Base-by-base conservation (phyloP, 2,797 vertebrate species). In the Eulemur mongoz region DNA sequence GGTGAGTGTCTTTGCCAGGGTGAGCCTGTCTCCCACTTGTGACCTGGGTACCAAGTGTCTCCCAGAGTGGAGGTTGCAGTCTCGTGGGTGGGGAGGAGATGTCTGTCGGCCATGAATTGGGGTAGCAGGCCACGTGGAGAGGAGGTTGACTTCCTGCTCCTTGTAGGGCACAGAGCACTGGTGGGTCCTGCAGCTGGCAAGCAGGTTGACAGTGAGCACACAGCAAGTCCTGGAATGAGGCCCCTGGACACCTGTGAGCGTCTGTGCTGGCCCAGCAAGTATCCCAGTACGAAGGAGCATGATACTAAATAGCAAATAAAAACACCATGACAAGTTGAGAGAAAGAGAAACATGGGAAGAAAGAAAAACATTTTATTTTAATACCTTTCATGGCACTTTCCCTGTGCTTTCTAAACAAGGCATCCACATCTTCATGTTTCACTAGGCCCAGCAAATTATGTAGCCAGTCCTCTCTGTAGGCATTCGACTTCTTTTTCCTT, bases 401-500 rank as follows among this genome's bases (percentile, higher is more conserved):
- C 40, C 25, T 15, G 8, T 63, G 22, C 30, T 75, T 92, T 93
- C 67, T 78, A 52, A 96, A 83, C 32, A 88, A 84, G 20, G 32
- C 13, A 20, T 5, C 18, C 15, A 13, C 35, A n/a, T 90, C 65
- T 95, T 94, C 45, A 27, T 48, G 87, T 95, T 87, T 94, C 27
- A 85, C 1, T 65, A 17, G 48, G 14, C 38, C 72, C 82, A 76
- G 35, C 17, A 91, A 81, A 85, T 96, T 83, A 87, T 63, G 7
- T 65, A 63, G 45, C 69, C 6, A 0, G 22, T 43, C 32, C 52
- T 67, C 14, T 79, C 54, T 91, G 27, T 76, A 65, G 69, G 35
- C 69, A 86, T 95, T 84, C 43, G 85, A 80, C 63, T 63, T 84
- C n/a, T 85, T 92, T 94, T 94, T 92, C 61, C 78, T 92, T 69